Base-by-base conservation (phyloP, 2,113 vertebrate species). In the Brachirus orientalis region DNA sequence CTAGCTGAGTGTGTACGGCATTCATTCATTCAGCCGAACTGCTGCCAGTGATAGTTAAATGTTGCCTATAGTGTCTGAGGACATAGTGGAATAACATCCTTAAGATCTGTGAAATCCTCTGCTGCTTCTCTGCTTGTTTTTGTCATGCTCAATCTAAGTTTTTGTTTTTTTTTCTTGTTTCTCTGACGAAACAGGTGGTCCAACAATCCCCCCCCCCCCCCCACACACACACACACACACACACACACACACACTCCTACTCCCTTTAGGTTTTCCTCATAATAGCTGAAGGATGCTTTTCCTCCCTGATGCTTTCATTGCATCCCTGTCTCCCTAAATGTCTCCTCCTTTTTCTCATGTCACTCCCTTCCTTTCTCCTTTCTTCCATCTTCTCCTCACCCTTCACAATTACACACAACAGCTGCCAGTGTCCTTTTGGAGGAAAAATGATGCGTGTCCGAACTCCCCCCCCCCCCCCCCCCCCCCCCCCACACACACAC, bases 341-440 rank as follows among this genome's bases (percentile, higher is more conserved):
- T 22, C n/a, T 58, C 20, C 17, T 46, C 67, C 50, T 33, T 37
- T 52, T 22, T 37, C 3, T 2, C 3, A 40, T 16, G 56, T 62
- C 52, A 43, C 64, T 38, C 53, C 43, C 36, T 37, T 58, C 44
- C 65, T 48, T 28, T 18, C 56, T 55, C 40, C 14, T 16, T 16
- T 5, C 47, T 61, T 54, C 71, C 57, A 33, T 38, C 35, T 8
- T 28, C 48, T 36, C 50, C 45, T 46, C 70, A 59, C 71, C 69
- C 54, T 33, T 67, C 57, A 22, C 68, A 73, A 73, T 71, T 76
- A 75, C 73, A 86, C 63, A 69, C 83, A 86, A 80, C 91, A 92
- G 89, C 90, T 93, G 89, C 89, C 82, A 75, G 71, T 60, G 71
- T 85, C 81, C 73, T 90, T 86, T 81, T 70, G 54, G 89, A 77